Evolutionary conservation across 2,113 vertebrate species (phyloP).

Genomic region (Dipodomys stephensi): DNA sequence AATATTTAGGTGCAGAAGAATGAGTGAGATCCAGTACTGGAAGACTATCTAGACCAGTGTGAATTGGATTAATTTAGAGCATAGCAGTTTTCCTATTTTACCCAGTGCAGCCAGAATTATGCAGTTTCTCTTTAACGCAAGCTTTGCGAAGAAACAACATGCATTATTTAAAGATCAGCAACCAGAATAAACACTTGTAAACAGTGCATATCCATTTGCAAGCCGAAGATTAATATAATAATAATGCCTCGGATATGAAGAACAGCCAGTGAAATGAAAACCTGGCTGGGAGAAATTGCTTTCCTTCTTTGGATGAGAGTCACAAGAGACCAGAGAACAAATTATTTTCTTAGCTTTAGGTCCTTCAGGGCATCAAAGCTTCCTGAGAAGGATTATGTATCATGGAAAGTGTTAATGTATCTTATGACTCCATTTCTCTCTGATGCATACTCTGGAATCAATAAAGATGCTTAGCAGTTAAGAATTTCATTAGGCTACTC

Average conservation of each 20-base stretch:
- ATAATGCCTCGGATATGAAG: constrained; percentile 64
- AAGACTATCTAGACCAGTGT: not conserved
- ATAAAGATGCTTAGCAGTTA: constrained; percentile 70
- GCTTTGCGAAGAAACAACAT: constrained; percentile 61
- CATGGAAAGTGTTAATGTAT: constrained; percentile 67
- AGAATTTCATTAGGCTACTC: constrained; percentile 67
- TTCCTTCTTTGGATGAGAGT: constrained; percentile 64
- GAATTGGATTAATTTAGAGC: not conserved
- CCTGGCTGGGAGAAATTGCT: constrained; percentile 59
- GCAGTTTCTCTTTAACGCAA: constrained; percentile 33
- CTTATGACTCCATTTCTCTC: constrained; percentile 73
- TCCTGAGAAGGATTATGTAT: constrained; percentile 67
- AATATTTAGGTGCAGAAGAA: constrained; percentile 16
- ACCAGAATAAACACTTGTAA: constrained; percentile 75
- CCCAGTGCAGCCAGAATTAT: not conserved
- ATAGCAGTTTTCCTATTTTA: constrained; percentile 42
- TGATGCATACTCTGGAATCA: constrained; percentile 73
- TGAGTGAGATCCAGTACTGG: constrained; percentile 5
- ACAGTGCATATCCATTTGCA: constrained; percentile 67
- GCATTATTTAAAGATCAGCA: constrained; percentile 75
- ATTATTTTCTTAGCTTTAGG: constrained; percentile 69
- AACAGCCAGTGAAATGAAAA: constrained; percentile 63
- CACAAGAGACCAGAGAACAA: constrained; percentile 63
- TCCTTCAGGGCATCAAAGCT: constrained; percentile 55
- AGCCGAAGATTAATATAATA: constrained; percentile 74